Conservation (phyloP, 2,888 invertebrate genomes). For the Tipula helvola region DNA sequence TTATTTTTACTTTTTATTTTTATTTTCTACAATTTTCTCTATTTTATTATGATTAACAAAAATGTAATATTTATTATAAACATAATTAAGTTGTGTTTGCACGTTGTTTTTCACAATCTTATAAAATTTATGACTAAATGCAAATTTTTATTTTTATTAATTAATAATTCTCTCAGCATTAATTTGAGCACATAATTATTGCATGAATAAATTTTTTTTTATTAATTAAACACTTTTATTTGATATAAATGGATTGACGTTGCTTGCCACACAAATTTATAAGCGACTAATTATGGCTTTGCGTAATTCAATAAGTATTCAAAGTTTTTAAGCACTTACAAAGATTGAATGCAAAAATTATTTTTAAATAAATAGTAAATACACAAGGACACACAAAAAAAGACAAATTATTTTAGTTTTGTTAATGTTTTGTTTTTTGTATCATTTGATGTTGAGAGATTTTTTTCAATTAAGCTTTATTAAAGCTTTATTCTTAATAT, state of each 20-base stretch:
- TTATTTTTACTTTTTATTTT: not conserved
- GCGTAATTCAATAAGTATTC: not conserved
- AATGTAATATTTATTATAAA: not conserved
- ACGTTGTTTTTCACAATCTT: not conserved
- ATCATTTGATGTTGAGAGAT: slow-evolving; percentile 7
- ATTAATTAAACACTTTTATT: not conserved
- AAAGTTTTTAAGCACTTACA: not conserved
- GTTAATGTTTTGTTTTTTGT: not conserved
- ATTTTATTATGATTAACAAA: not conserved
- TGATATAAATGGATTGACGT: not conserved
- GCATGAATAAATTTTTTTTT: not conserved
- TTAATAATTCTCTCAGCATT: not conserved
- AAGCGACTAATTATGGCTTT: not conserved
- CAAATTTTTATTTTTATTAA: not conserved
- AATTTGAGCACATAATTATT: not conserved
- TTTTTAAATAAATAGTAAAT: not conserved
- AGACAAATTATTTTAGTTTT: not conserved
- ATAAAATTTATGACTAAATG: not conserved
- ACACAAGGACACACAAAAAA: not conserved
- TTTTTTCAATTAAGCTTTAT: not conserved
- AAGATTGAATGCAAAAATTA: not conserved
- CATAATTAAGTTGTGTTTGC: not conserved
- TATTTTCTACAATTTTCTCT: not conserved
- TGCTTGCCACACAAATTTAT: not conserved
- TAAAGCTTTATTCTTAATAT: slow-evolving; percentile 4